Conservation (phyloP, 2,113 vertebrate genomes). For the Melozone crissalis region DNA sequence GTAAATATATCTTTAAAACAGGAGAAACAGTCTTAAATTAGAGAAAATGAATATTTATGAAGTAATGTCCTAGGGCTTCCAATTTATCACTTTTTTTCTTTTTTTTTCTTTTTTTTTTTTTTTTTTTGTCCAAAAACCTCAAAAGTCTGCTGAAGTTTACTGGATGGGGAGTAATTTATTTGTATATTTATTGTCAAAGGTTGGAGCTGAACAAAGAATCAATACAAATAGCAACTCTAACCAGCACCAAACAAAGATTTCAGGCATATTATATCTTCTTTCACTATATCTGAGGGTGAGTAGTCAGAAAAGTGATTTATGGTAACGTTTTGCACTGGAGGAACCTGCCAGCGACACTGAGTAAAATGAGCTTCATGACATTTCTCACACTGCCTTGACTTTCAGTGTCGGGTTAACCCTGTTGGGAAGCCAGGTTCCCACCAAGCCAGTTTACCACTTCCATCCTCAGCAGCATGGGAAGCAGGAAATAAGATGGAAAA, state of each 20-base stretch:
- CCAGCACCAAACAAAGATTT: slow-evolving; percentile 52
- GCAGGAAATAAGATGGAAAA: background rate
- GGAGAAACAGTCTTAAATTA: background rate
- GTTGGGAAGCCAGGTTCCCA: background rate
- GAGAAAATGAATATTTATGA: slow-evolving; percentile 50
- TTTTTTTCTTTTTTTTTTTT: background rate
- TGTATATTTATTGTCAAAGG: slow-evolving; percentile 39
- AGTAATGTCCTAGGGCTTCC: slow-evolving; percentile 47
- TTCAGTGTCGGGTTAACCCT: background rate
- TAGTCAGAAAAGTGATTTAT: slow-evolving; percentile 28
- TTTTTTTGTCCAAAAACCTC: slow-evolving; percentile 33
- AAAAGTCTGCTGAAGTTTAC: slow-evolving; percentile 43
- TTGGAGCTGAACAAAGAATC: slow-evolving; percentile 40
- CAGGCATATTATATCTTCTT: background rate
- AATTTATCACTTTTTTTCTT: slow-evolving; percentile 33
- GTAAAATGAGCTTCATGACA: background rate
- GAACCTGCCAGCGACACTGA: background rate
- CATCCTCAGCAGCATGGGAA: background rate
- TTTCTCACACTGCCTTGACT: background rate
- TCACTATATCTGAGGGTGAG: background rate
- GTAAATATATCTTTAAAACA: background rate
- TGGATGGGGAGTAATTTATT: slow-evolving; percentile 54
- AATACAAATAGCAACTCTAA: slow-evolving; percentile 34
- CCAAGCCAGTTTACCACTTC: background rate
- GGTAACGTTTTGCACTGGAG: slow-evolving; percentile 12